Percentiles rank a stretch among this genome's conserved stretches.
Evolutionary conservation across 2,113 vertebrate species (phyloP).

Genomic region (Corythornis vintsioides): DNA sequence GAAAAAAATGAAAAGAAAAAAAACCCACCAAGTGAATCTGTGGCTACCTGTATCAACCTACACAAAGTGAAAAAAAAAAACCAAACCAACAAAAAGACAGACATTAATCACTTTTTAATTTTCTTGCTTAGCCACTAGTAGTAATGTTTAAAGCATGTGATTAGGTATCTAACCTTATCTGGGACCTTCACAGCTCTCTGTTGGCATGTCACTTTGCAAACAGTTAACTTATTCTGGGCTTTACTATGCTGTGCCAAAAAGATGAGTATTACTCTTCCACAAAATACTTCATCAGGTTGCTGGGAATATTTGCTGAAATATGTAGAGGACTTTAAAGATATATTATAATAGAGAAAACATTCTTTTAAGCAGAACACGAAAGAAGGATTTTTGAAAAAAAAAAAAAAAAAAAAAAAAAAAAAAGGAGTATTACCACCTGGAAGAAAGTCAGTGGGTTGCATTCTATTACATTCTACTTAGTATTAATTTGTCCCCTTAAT

Average conservation of each 20-base stretch:
- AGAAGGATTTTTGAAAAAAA: background rate
- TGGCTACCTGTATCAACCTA: background rate
- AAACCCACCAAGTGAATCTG: background rate
- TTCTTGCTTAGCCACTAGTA: background rate
- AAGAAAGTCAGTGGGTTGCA: background rate
- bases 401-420: background rate
- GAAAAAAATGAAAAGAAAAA: too few relatives aligned
- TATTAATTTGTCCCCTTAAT: background rate
- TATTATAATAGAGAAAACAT: background rate
- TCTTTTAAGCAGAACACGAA: background rate
- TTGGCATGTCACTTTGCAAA: background rate
- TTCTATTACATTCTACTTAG: background rate
- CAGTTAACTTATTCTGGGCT: background rate
- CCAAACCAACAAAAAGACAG: accelerated
- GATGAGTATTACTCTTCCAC: background rate
- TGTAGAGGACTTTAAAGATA: background rate
- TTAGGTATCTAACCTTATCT: background rate
- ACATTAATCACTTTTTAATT: background rate
- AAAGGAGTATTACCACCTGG: background rate
- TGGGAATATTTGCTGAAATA: background rate
- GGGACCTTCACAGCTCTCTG: background rate
- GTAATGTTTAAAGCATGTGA: background rate
- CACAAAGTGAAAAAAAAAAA: background rate
- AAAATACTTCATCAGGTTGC: background rate
- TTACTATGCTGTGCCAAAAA: background rate